phyloP scores from a whole-genome alignment of 35 echinoderm and acorn worm genomes.

The Heliocidaris erythrogramma region DNA sequence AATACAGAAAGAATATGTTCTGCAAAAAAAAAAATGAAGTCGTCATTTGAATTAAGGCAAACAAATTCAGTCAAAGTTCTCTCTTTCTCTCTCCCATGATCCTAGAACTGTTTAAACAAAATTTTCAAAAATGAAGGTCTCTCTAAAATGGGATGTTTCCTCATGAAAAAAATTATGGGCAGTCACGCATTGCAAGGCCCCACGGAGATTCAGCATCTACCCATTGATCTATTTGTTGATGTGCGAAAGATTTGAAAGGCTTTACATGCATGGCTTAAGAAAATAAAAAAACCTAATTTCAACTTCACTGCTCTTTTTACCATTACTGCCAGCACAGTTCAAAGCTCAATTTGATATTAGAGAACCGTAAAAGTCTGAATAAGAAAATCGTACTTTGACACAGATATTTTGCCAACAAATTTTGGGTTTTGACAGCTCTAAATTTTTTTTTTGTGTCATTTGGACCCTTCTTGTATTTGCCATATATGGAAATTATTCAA shows the following conservation, averaged over 20 bases:
- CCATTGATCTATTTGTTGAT: not conserved
- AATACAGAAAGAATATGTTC: not conserved
- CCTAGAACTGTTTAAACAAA: no score
- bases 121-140: not conserved
- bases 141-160: not conserved
- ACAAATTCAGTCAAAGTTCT: not conserved
- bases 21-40: not conserved
- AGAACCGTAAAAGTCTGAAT: no score
- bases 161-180: not conserved
- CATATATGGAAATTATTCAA: no score
- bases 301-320: not conserved
- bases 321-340: no score
- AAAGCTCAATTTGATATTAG: no score
- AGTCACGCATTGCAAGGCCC: not conserved
- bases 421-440: no score
- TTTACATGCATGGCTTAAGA: not conserved
- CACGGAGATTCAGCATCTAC: not conserved
- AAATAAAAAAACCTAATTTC: not conserved
- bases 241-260: not conserved
- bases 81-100: not conserved
- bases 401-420: no score
- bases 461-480: no score
- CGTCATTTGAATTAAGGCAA: not conserved
- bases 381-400: no score
- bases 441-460: no score